Conservation (phyloP, 2,888 invertebrate genomes). For the Nycteola revayana region DNA sequence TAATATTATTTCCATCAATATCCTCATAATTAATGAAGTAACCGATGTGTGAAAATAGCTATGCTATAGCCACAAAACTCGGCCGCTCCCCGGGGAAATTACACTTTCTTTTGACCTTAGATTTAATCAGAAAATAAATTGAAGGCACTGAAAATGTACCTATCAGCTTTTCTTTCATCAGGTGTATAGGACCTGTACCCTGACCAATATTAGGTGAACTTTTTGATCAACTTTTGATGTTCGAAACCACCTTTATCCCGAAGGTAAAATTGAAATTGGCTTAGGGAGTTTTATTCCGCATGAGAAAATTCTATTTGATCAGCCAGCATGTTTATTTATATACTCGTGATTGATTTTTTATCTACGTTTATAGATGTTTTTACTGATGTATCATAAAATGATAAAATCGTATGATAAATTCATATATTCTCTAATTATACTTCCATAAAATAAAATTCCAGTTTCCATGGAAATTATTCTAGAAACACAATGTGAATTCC, state of each 20-base stretch:
- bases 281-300: not conserved
- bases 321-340: too few species aligned
- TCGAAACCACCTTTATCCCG: constrained; percentile 24
- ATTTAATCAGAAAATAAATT: constrained; percentile 48
- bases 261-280: constrained; percentile 18
- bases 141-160: constrained; percentile 19
- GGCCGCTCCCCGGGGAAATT: constrained; percentile 54
- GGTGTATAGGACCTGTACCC: constrained; percentile 16
- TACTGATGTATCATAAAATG: too few species aligned
- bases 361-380: too few species aligned
- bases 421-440: too few species aligned
- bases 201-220: constrained; percentile 19
- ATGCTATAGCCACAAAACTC: constrained; percentile 44
- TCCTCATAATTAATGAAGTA: constrained; percentile 33
- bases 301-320: too few species aligned
- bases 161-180: constrained; percentile 34
- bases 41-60: constrained; percentile 42
- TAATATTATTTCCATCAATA: too few species aligned
- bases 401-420: too few species aligned
- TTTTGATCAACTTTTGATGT: constrained; percentile 14
- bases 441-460: too few species aligned
- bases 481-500: too few species aligned
- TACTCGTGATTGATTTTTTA: too few species aligned
- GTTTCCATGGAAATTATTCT: too few species aligned
- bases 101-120: constrained; percentile 42